Conservation (phyloP, 1,140 invertebrate genomes). For the Caenorhabditis brenneri region DNA sequence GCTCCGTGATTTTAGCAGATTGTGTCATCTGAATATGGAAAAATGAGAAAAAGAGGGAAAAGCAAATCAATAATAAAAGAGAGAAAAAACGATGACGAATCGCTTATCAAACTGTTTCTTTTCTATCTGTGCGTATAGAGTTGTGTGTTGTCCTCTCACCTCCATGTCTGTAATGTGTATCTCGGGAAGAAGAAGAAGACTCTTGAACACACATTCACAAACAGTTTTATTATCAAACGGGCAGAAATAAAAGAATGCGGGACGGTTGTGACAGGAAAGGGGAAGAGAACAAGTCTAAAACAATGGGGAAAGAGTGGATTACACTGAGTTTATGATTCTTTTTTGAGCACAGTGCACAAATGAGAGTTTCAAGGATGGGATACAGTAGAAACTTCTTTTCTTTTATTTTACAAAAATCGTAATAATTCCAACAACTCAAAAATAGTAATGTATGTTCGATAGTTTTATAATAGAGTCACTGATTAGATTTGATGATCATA, state of each 20-base stretch:
- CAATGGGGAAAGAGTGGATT: too few relatives aligned
- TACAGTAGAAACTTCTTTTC: too few relatives aligned
- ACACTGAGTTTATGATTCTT: too few relatives aligned
- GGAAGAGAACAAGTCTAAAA: not conserved
- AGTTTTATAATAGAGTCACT: too few relatives aligned
- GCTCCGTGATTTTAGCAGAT: not conserved
- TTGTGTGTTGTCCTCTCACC: not conserved
- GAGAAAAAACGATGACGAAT: conserved; percentile 22
- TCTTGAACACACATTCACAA: conserved; percentile 12
- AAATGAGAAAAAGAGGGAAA: not conserved
- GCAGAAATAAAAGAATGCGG: not conserved
- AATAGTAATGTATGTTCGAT: too few relatives aligned
- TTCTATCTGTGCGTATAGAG: not conserved
- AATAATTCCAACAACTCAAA: too few relatives aligned
- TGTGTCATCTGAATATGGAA: not conserved
- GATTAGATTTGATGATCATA: too few relatives aligned
- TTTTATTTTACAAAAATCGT: too few relatives aligned
- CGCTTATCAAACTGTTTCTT: conserved; percentile 42
- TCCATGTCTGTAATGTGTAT: conserved; percentile 1
- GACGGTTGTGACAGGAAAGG: too few relatives aligned
- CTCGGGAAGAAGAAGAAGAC: too few relatives aligned
- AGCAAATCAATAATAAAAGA: not conserved
- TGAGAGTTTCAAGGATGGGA: too few relatives aligned
- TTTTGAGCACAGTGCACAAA: too few relatives aligned
- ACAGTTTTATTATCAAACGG: not conserved